These are phyloP conservation scores for Homarus gammarus DNA, from an alignment of 2,888 invertebrate genomes.

Conservation along the genomic window DNA sequence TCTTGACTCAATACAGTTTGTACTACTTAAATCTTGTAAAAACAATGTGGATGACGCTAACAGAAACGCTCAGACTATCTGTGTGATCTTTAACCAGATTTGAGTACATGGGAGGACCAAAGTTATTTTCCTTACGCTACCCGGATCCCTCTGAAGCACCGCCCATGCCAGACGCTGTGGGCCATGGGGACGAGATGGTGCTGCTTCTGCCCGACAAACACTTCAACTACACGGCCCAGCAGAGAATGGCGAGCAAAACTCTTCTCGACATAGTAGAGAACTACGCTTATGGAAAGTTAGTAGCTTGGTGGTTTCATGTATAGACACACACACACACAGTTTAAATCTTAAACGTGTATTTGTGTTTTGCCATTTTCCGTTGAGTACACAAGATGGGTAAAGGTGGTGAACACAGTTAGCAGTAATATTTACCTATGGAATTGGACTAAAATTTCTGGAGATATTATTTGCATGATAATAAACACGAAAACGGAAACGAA, in stretches of 20 bases:
- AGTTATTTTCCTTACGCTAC: slow-evolving; percentile 55
- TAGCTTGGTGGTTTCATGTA: no score
- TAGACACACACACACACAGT: no score
- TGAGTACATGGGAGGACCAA: slow-evolving; percentile 66
- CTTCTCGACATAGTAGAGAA: slow-evolving; percentile 59
- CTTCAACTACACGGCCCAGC: slow-evolving; percentile 25
- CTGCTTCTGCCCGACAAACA: slow-evolving; percentile 51
- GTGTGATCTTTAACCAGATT: slow-evolving; percentile 19
- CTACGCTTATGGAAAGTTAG: slow-evolving; percentile 68
- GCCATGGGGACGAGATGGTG: slow-evolving; percentile 69
- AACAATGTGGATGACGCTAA: not conserved
- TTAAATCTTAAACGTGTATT: no score
- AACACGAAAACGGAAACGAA: no score
- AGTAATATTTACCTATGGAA: no score
- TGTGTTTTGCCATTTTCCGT: no score
- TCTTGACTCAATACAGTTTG: not conserved
- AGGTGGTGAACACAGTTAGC: no score
- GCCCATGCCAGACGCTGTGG: slow-evolving; percentile 51
- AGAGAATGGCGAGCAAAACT: slow-evolving; percentile 25
- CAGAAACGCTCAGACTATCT: not conserved
- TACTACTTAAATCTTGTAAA: not conserved
- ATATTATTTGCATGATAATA: no score
- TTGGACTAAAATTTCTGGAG: no score
- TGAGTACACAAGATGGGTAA: no score
- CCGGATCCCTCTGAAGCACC: slow-evolving; percentile 44